These are phyloP conservation scores for Panopea generosa DNA, from an alignment of 2,888 invertebrate genomes.

Conservation along the genomic window DNA sequence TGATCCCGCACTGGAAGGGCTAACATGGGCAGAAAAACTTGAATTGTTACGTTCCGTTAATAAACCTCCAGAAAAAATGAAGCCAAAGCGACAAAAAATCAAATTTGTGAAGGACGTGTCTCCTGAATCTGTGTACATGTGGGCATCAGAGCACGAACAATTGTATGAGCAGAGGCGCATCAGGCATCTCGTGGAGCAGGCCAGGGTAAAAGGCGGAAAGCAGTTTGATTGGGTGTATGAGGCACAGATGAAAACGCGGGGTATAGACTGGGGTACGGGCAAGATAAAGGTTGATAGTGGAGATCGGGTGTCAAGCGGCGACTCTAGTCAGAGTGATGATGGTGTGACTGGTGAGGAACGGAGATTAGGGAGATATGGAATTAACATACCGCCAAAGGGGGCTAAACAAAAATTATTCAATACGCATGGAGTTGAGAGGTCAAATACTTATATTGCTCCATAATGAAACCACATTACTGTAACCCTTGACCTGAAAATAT, in stretches of 20 bases:
- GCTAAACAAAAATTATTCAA: slow-evolving; percentile 37
- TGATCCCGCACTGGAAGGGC: slow-evolving; percentile 55
- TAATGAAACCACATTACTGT: neutral
- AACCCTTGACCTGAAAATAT: too few species aligned
- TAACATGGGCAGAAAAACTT: slow-evolving; percentile 69
- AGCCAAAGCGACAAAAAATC: slow-evolving; percentile 59
- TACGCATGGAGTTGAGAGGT: slow-evolving; percentile 30
- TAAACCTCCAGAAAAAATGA: slow-evolving; percentile 61
- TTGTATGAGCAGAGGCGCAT: slow-evolving; percentile 71
- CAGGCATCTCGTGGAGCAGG: slow-evolving; percentile 69
- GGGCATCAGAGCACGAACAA: slow-evolving; percentile 59
- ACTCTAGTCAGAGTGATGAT: slow-evolving; percentile 5
- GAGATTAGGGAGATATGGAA: slow-evolving; percentile 51
- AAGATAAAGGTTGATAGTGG: slow-evolving; percentile 14
- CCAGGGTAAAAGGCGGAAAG: slow-evolving; percentile 67
- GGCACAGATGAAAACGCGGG: slow-evolving; percentile 42
- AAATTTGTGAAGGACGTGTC: slow-evolving; percentile 60
- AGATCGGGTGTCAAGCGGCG: slow-evolving; percentile 14
- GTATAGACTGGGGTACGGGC: slow-evolving; percentile 46
- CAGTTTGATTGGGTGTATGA: slow-evolving; percentile 69
- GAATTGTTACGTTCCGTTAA: slow-evolving; percentile 68
- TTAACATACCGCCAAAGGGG: slow-evolving; percentile 34
- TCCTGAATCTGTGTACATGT: slow-evolving; percentile 40
- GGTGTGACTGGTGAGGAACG: slow-evolving; percentile 3
- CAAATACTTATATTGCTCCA: slow-evolving; percentile 48